A percentile compares a stretch with the other conserved stretches of the same genome.
Evolutionary conservation across 2,797 vertebrate genomes (phyloP).

Genomic region (Chloroceryle inda): DNA sequence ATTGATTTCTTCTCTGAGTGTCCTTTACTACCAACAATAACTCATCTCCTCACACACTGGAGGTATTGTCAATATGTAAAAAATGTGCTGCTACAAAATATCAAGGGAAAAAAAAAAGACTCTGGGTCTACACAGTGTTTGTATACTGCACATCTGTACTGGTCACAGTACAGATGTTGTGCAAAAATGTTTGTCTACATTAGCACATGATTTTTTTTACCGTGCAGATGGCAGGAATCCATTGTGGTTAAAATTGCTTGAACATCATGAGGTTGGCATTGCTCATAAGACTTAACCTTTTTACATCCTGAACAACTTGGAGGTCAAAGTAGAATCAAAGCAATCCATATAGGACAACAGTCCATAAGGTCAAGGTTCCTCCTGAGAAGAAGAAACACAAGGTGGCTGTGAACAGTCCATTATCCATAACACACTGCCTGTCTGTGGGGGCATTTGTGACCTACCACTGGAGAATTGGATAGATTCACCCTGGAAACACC

Average conservation of each 20-base stretch:
- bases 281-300: not conserved
- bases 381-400: not conserved
- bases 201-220: not conserved
- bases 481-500: not conserved
- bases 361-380: not conserved
- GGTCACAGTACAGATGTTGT: not conserved
- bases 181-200: not conserved
- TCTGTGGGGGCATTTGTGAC: not conserved
- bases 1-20: slow-evolving; percentile 17
- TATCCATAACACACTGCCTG: not conserved
- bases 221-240: not conserved
- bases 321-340: not conserved
- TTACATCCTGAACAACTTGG: not conserved
- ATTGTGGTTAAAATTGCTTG: not conserved
- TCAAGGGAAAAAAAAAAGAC: not conserved
- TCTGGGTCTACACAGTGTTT: fast-evolving
- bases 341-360: not conserved
- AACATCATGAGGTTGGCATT: not conserved
- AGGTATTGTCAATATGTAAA: not conserved
- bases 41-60: not conserved
- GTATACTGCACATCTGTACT: too few relatives aligned
- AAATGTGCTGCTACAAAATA: not conserved
- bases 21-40: not conserved
- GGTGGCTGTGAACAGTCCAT: not conserved
- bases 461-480: not conserved